Percentiles rank a stretch among this genome's conserved stretches.
These are phyloP conservation scores for Lasioglossum leucozonium DNA, from an alignment of 2,888 invertebrate genomes.

Conservation along the genomic window DNA sequence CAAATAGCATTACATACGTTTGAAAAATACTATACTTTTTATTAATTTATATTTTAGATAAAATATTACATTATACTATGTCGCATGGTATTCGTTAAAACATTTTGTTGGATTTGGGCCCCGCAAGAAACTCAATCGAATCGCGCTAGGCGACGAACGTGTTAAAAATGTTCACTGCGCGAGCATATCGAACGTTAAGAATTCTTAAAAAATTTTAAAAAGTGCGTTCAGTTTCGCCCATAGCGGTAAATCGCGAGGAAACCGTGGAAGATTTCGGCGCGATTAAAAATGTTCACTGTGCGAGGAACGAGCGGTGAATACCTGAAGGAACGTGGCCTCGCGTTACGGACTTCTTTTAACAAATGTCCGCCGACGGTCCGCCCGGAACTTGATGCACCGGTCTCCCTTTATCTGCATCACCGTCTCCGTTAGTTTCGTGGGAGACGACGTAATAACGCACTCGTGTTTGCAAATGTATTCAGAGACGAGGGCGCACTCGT, in stretches of 20 bases:
- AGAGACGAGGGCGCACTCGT: conserved; percentile 12
- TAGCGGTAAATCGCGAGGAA: not conserved
- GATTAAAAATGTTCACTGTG: not conserved
- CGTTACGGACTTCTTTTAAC: conserved; percentile 8
- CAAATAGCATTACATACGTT: too few relatives aligned
- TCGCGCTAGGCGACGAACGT: too few relatives aligned
- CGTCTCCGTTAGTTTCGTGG: not conserved
- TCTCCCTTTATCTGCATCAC: not conserved
- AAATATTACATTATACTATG: too few relatives aligned
- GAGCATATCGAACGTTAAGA: not conserved
- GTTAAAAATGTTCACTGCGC: not conserved
- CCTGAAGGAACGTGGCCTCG: not conserved
- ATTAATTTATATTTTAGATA: too few relatives aligned
- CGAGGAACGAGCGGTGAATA: not conserved
- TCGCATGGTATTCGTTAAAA: too few relatives aligned
- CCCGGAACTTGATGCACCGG: not conserved
- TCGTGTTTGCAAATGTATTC: conserved; percentile 20
- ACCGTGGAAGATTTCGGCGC: not conserved
- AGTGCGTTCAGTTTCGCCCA: not conserved
- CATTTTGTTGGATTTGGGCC: too few relatives aligned
- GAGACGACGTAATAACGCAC: conserved; percentile 4
- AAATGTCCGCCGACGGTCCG: not conserved
- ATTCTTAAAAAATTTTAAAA: not conserved
- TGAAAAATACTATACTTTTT: too few relatives aligned
- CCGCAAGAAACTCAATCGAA: too few relatives aligned